phyloP scores from a whole-genome alignment of 2,888 invertebrate genomes.

The Candidula unifasciata region DNA sequence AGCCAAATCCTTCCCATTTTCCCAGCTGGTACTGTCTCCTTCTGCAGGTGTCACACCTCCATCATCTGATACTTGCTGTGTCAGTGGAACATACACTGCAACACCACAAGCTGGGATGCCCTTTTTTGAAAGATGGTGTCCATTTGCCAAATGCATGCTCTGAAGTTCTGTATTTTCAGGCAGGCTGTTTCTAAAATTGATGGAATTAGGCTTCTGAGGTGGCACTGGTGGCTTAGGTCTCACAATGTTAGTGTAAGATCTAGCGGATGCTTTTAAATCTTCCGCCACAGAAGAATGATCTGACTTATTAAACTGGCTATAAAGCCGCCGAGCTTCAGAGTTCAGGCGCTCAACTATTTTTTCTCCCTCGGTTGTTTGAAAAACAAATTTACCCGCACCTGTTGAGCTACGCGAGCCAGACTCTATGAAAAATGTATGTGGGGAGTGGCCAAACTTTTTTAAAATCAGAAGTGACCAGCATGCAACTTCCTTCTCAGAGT shows the following conservation, averaged over 20 bases:
- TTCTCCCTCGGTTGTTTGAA: constrained; percentile 54
- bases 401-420: constrained; percentile 73
- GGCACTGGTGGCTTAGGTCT: constrained; percentile 19
- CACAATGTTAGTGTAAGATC: not conserved
- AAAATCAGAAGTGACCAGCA: constrained; percentile 71
- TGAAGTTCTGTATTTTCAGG: not conserved
- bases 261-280: not conserved
- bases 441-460: constrained; percentile 68
- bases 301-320: too few species aligned
- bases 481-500: not conserved
- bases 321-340: not conserved
- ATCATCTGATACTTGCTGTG: not conserved
- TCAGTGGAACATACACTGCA: not conserved
- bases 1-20: not conserved
- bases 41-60: not conserved
- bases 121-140: not conserved
- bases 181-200: not conserved
- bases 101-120: not conserved
- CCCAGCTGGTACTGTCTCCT: not conserved
- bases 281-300: not conserved
- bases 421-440: constrained; percentile 69
- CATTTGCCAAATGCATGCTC: not conserved
- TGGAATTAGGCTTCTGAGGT: constrained; percentile 2
- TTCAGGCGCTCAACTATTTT: constrained; percentile 51
- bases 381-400: constrained; percentile 63